Evolutionary conservation across 2,888 invertebrate genomes (phyloP).

Genomic region (Macaria liturata): DNA sequence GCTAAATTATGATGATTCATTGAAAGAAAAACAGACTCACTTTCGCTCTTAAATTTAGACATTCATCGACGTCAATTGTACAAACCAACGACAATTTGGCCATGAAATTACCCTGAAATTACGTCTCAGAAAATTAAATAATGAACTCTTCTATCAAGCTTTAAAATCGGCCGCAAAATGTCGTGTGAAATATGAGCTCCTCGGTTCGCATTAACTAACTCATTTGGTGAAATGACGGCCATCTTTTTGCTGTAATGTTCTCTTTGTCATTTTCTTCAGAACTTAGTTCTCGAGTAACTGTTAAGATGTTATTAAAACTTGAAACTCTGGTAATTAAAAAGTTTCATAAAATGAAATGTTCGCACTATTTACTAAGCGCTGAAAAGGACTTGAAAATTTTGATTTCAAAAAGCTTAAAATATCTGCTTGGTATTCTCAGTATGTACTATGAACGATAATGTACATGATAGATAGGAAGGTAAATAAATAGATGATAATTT

Average conservation of each 20-base stretch:
- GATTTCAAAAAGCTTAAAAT: too few species aligned
- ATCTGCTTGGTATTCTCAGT: too few species aligned
- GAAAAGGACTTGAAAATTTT: neutral
- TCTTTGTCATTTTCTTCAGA: slow-evolving; percentile 17
- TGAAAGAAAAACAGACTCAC: too few species aligned
- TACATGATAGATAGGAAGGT: too few species aligned
- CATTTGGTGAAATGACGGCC: slow-evolving; percentile 16
- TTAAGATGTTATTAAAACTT: slow-evolving; percentile 11
- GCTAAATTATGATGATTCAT: too few species aligned
- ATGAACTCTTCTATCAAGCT: slow-evolving; percentile 14
- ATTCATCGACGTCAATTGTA: slow-evolving; percentile 9
- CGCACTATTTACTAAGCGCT: too few species aligned
- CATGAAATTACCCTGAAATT: neutral
- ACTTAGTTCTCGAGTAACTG: slow-evolving; percentile 11
- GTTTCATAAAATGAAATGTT: slow-evolving; percentile 3
- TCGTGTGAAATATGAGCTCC: slow-evolving; percentile 12
- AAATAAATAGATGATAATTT: too few species aligned
- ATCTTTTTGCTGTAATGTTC: slow-evolving; percentile 17
- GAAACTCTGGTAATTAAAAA: slow-evolving; percentile 5
- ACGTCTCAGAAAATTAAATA: slow-evolving; percentile 9
- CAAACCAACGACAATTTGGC: slow-evolving; percentile 1
- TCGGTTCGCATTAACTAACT: slow-evolving; percentile 16
- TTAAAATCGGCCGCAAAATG: slow-evolving; percentile 9
- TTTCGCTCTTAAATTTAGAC: too few species aligned
- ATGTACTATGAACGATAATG: too few species aligned